Percentiles rank a stretch among this genome's conserved stretches.
These are phyloP conservation scores for Macaria notata DNA, from an alignment of 2,888 invertebrate genomes.

Conservation along the genomic window DNA sequence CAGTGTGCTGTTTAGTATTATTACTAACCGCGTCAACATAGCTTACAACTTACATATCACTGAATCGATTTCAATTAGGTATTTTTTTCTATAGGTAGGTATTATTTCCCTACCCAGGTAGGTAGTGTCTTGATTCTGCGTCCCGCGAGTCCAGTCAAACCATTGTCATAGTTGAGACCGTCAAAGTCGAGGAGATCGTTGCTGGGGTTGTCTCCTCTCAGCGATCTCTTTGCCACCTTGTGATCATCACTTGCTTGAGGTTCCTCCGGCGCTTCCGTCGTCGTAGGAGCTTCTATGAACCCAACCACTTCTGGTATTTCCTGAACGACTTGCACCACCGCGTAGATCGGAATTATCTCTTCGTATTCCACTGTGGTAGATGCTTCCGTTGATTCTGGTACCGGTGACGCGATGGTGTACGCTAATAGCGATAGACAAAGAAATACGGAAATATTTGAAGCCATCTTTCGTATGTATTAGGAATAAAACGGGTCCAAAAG, in stretches of 20 bases:
- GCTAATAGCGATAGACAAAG: conserved; percentile 55
- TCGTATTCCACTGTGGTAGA: conserved; percentile 45
- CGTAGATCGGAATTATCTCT: conserved; percentile 40
- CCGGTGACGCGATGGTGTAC: conserved; percentile 50
- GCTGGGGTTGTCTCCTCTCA: conserved; percentile 61
- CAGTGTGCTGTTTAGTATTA: no score
- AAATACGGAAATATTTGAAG: conserved; percentile 54
- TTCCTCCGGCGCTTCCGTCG: conserved; percentile 42
- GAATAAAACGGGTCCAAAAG: conserved; percentile 42
- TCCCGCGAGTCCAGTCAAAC: conserved; percentile 55
- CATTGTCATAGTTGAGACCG: conserved; percentile 53
- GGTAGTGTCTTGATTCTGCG: conserved; percentile 73
- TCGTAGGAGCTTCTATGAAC: conserved; percentile 37
- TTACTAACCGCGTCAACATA: no score
- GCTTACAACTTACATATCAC: no score
- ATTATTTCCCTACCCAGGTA: conserved; percentile 63
- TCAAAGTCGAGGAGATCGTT: conserved; percentile 66
- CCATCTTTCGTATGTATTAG: conserved; percentile 48
- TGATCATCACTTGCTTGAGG: conserved; percentile 38
- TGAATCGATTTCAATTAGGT: no score
- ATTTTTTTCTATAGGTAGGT: no score
- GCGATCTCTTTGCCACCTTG: conserved; percentile 60
- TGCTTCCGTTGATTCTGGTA: conserved; percentile 40
- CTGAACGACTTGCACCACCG: conserved; percentile 56
- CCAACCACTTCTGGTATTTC: conserved; percentile 55